These are phyloP conservation scores for Leptothorax acervorum DNA, from an alignment of 2,888 invertebrate species.

Conservation along the genomic window DNA sequence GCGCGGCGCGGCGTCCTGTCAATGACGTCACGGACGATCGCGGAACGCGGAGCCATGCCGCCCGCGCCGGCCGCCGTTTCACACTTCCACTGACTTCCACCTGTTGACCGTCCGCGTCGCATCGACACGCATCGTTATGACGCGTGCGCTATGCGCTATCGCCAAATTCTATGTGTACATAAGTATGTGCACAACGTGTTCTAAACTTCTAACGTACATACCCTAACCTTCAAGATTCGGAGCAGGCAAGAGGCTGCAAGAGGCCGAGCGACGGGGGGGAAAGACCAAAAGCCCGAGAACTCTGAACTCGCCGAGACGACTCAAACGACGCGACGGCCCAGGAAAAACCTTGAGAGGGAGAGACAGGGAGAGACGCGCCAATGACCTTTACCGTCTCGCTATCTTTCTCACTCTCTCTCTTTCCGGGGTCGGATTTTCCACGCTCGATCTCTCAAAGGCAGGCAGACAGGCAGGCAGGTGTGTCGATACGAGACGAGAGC, in stretches of 20 bases:
- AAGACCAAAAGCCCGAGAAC: background rate
- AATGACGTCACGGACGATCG: background rate
- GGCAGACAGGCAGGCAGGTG: background rate
- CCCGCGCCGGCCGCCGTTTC: background rate
- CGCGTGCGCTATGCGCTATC: background rate
- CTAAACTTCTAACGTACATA: background rate
- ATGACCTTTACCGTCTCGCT: slow-evolving; percentile 20
- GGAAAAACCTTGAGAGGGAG: slow-evolving; percentile 6
- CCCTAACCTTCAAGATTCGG: slow-evolving; percentile 28
- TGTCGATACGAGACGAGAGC: slow-evolving; percentile 6
- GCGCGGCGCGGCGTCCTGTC: background rate
- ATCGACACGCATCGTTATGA: too few species aligned
- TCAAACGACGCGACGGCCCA: background rate
- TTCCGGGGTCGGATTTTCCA: slow-evolving; percentile 12
- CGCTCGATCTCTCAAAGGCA: background rate
- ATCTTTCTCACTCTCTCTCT: too few species aligned
- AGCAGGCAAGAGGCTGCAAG: background rate
- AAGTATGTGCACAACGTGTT: too few species aligned
- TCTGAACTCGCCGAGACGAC: too few species aligned
- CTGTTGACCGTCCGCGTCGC: background rate
- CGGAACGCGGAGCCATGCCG: too few species aligned
- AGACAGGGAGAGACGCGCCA: slow-evolving; percentile 1
- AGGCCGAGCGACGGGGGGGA: background rate
- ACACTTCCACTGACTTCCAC: background rate
- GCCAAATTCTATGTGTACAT: slow-evolving; percentile 1